Conservation (phyloP, 2,797 vertebrate species). For the Thamnophis elegans region DNA sequence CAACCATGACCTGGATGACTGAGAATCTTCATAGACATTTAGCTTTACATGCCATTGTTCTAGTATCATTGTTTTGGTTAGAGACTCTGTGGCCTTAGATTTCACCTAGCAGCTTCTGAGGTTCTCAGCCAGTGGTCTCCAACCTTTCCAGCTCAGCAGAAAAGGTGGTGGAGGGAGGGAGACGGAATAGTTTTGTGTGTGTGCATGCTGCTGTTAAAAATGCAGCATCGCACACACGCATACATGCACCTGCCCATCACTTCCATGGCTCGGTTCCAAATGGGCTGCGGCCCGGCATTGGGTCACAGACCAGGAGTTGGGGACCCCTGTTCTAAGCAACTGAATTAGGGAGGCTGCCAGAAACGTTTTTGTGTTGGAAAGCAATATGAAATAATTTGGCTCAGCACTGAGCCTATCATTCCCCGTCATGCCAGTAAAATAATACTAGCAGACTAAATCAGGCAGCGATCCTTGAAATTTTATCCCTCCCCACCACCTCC, state of each 20-base stretch:
- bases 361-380: slow-evolving; percentile 27
- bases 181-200: background rate
- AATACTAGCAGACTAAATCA: slow-evolving; percentile 49
- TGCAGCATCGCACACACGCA: too few species aligned
- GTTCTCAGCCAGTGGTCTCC: background rate
- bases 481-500: slow-evolving; percentile 59
- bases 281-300: background rate
- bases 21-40: too few species aligned
- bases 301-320: background rate
- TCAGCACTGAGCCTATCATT: slow-evolving; percentile 34
- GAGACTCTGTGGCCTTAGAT: background rate
- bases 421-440: slow-evolving; percentile 37
- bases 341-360: background rate
- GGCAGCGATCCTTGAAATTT: slow-evolving; percentile 55
- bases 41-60: too few species aligned
- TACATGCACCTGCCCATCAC: background rate
- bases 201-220: too few species aligned
- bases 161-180: background rate
- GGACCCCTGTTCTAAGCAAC: background rate
- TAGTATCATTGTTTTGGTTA: background rate
- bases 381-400: slow-evolving; percentile 29
- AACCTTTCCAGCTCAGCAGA: background rate
- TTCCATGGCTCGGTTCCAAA: background rate
- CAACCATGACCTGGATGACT: too few species aligned
- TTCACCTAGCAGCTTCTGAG: background rate